These are phyloP conservation scores for Cassiopea andromeda DNA, from an alignment of 30 jellyfish, hydroid and myxozoan species.

Conservation along the genomic window DNA sequence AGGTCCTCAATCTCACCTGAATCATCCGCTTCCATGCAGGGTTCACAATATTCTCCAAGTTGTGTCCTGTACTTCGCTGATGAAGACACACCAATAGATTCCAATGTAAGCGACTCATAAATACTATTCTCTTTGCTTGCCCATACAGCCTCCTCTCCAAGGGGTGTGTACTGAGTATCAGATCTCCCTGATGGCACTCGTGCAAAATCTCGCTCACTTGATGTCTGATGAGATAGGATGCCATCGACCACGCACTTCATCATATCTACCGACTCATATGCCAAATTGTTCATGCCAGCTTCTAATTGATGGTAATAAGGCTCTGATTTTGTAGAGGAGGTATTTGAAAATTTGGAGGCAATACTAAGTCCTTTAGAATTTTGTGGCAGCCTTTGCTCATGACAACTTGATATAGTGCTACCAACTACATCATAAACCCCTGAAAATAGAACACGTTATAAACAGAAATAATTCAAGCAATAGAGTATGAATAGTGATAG, in stretches of 20 bases:
- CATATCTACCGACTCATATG: constrained; percentile 23
- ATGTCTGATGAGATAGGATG: background rate
- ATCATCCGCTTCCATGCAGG: background rate
- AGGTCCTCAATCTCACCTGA: background rate
- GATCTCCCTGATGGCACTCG: constrained; percentile 52
- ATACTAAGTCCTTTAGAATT: background rate
- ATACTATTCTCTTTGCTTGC: constrained; percentile 44
- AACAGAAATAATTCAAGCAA: too few relatives aligned
- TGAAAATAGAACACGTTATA: background rate
- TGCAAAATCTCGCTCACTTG: constrained; percentile 12
- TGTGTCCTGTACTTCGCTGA: background rate
- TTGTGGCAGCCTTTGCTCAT: background rate
- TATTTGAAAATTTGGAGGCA: background rate
- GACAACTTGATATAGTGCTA: constrained; percentile 1
- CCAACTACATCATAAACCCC: constrained; percentile 55
- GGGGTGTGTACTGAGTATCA: constrained; percentile 52
- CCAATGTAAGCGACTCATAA: constrained; percentile 46
- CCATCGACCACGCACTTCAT: background rate
- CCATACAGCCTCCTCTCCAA: constrained; percentile 11
- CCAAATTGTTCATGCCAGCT: background rate
- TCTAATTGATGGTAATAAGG: constrained; percentile 48
- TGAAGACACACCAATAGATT: constrained; percentile 8
- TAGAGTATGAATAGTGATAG: too few relatives aligned
- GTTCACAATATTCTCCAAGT: constrained; percentile 62
- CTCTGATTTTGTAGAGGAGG: constrained; percentile 36